Evolutionary conservation across 1,140 invertebrate species (phyloP).

Genomic region (Nephila pilipes): DNA sequence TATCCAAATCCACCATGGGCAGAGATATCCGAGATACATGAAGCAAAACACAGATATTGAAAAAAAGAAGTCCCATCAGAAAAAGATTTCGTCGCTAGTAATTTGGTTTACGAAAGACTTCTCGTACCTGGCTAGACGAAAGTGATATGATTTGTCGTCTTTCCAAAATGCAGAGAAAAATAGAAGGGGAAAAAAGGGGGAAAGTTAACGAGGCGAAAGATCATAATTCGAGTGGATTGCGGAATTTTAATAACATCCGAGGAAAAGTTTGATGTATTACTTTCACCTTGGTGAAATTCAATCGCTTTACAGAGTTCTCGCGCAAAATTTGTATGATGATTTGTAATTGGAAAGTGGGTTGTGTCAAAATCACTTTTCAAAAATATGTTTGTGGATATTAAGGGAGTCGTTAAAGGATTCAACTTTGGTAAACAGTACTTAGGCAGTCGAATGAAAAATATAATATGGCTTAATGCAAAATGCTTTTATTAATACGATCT

Average conservation of each 20-base stretch:
- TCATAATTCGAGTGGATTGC: background rate
- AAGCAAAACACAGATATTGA: slow-evolving; percentile 13
- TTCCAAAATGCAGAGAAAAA: background rate
- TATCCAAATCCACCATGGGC: background rate
- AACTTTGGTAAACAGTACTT: too few species aligned
- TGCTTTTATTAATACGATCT: too few species aligned
- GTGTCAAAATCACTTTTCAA: too few species aligned
- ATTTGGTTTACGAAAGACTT: background rate
- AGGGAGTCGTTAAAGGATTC: too few species aligned
- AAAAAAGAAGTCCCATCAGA: slow-evolving; percentile 18
- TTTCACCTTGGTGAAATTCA: background rate
- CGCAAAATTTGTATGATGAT: background rate
- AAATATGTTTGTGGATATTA: too few species aligned
- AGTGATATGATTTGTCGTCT: slow-evolving; percentile 2
- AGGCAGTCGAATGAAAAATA: too few species aligned
- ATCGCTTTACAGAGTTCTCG: background rate
- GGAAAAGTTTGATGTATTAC: background rate
- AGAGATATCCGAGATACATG: slow-evolving; percentile 3
- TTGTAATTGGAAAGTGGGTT: background rate
- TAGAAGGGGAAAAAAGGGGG: background rate
- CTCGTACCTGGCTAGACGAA: background rate
- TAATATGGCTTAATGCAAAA: too few species aligned
- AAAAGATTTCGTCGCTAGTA: background rate
- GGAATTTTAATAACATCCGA: slow-evolving; percentile 8
- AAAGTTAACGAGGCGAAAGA: slow-evolving; percentile 17